phyloP scores from a whole-genome alignment of 1,140 invertebrate genomes.

The Tetragnatha versicolor region DNA sequence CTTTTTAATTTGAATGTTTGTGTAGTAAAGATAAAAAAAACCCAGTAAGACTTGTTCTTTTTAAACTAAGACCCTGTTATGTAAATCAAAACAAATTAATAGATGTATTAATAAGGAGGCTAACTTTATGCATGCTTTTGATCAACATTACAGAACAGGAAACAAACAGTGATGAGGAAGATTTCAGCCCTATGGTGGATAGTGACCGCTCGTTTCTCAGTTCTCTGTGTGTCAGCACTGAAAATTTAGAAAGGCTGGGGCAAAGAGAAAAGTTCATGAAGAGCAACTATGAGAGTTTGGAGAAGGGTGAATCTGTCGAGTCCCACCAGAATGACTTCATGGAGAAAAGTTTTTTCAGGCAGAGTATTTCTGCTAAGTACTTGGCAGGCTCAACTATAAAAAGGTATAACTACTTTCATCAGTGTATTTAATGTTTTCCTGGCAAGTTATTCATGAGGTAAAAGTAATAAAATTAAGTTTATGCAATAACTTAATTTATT shows the following conservation, averaged over 20 bases:
- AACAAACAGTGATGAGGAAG: slow-evolving; percentile 74
- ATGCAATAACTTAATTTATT: no score
- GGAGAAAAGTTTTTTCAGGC: slow-evolving; percentile 33
- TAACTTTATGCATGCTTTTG: no score
- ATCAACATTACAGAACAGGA: slow-evolving; percentile 55
- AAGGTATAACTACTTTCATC: no score
- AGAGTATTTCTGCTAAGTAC: slow-evolving; percentile 60
- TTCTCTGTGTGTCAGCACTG: slow-evolving; percentile 69
- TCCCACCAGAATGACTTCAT: slow-evolving; percentile 4
- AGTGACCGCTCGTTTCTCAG: slow-evolving; percentile 56
- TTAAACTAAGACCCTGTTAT: no score
- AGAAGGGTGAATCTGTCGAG: slow-evolving; percentile 58
- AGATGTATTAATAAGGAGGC: no score
- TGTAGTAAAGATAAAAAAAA: no score
- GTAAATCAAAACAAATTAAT: no score
- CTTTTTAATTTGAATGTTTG: no score
- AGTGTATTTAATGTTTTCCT: no score
- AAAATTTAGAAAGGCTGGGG: slow-evolving; percentile 75
- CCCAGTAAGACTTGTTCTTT: no score
- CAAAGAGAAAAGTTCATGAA: slow-evolving; percentile 78
- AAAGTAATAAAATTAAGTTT: no score
- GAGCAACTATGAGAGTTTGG: slow-evolving; percentile 79
- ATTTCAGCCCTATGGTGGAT: slow-evolving; percentile 56
- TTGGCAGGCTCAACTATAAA: slow-evolving; percentile 57
- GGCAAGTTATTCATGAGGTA: no score